Base-by-base conservation (phyloP, 2,797 vertebrate genomes). In the Parambassis ranga region DNA sequence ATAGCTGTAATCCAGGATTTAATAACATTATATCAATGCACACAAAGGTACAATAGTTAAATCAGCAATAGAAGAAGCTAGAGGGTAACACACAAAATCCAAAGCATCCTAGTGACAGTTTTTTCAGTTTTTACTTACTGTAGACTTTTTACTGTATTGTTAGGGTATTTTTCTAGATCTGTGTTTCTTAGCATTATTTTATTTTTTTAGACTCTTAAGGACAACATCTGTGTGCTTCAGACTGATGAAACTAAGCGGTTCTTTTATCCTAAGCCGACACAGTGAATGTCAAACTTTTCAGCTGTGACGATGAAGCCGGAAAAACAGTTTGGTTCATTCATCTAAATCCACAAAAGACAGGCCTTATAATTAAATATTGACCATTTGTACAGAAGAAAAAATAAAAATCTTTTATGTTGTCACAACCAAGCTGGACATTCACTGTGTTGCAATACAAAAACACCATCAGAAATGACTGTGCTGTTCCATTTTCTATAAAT, bases 221-320 rank as follows among this genome's bases (percentile, higher is more conserved):
- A 91, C 89, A 85, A 87, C 81, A 56, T 90, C 90, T 88, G 90
- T 92, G 87, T 88, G 35, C 65, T 76, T 68, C 7, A 39, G 20
- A 72, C 48, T 43, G 55, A 32, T 31, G 30, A 62, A 57, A 61
- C 22, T 27, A 37, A 64, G 23, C 1, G 23, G 38, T 63, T 59
- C 35, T 56, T 16, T n/a, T 23, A 47, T 20, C 52, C 6, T 19
- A 50, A 44, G 18, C 22, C 20, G 42, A 33, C 49, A 49, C 15
- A 50, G 38, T 56, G 55, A 35, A 57, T 62, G 22, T 65, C 41
- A 64, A 64, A 33, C 19, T 26, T 70, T 53, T 47, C 11, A 50
- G 50, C 46, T 70, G 57, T 51, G 70, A 73, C 30, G 26, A 24
- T 1, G 8, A 1, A 44, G 9, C 28, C 14, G 13, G 30, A 27